phyloP scores from a whole-genome alignment of 2,113 vertebrate genomes.

The Chunga burmeisteri region DNA sequence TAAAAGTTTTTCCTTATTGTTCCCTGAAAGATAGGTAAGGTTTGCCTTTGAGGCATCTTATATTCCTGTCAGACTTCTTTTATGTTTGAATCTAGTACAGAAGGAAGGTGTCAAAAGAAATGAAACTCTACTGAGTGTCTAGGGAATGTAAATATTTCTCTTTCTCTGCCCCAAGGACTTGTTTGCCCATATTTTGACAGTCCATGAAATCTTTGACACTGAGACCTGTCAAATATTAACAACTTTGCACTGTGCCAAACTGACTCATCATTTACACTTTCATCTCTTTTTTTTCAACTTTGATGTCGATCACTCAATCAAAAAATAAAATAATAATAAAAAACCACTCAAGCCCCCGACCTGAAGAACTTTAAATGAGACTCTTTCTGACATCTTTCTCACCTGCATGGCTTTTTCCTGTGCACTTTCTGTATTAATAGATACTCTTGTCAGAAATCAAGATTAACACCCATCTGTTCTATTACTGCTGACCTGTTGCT shows the following conservation, averaged over 20 bases:
- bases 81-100: conserved; percentile 80
- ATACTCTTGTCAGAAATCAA: conserved; percentile 3
- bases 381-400: neutral
- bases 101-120: conserved; percentile 90
- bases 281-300: conserved; percentile 68
- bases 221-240: conserved; percentile 88
- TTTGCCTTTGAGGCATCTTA: conserved; percentile 81
- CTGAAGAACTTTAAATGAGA: conserved; percentile 26
- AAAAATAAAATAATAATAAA: conserved; percentile 44
- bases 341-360: neutral
- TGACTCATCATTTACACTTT: conserved; percentile 70
- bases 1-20: conserved; percentile 28
- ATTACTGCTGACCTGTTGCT: conserved; percentile 38
- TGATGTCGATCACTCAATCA: conserved; percentile 70
- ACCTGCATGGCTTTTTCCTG: neutral
- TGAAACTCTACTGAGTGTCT: conserved; percentile 77
- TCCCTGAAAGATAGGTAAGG: conserved; percentile 72
- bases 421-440: neutral
- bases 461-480: conserved; percentile 42
- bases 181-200: conserved; percentile 88
- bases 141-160: conserved; percentile 89
- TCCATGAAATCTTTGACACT: conserved; percentile 85
- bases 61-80: conserved; percentile 83
- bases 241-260: conserved; percentile 74
- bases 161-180: conserved; percentile 82